phyloP scores from a whole-genome alignment of 2,113 vertebrate genomes.

The Coracopsis vasa region DNA sequence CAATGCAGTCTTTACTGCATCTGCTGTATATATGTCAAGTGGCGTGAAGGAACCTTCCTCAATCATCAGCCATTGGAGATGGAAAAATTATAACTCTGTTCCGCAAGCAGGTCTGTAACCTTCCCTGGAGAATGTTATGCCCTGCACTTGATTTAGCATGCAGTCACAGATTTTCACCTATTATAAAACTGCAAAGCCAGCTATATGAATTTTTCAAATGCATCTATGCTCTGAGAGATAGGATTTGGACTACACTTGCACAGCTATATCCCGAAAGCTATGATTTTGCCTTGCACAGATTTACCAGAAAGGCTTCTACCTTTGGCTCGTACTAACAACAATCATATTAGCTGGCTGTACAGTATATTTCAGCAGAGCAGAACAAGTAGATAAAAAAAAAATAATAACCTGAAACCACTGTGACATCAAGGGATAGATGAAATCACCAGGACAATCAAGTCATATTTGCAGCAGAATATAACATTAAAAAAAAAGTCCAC shows the following conservation, averaged over 20 bases:
- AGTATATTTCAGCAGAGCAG: not conserved
- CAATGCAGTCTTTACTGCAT: not conserved
- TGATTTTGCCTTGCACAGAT: not conserved
- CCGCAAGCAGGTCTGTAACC: not conserved
- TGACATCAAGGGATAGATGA: not conserved
- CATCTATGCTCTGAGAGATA: not conserved
- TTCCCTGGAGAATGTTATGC: not conserved
- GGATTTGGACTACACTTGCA: not conserved
- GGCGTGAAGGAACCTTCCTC: not conserved
- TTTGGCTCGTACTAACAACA: not conserved
- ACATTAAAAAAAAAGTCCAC: not conserved
- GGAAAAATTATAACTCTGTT: not conserved
- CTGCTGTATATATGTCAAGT: not conserved
- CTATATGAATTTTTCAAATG: not conserved
- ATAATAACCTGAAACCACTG: not conserved
- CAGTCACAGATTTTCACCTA: not conserved
- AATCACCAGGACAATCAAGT: conserved; percentile 15
- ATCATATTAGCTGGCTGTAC: not conserved
- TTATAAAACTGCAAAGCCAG: not conserved
- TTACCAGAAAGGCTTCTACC: not conserved
- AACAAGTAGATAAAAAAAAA: conserved; percentile 14
- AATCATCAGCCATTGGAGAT: not conserved
- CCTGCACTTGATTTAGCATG: not conserved
- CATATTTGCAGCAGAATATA: not conserved
- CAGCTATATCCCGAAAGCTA: not conserved